A percentile compares a stretch with the other conserved stretches of the same genome.
phyloP scores from a whole-genome alignment of 1,140 invertebrate genomes.

The Odontomachus brunneus region DNA sequence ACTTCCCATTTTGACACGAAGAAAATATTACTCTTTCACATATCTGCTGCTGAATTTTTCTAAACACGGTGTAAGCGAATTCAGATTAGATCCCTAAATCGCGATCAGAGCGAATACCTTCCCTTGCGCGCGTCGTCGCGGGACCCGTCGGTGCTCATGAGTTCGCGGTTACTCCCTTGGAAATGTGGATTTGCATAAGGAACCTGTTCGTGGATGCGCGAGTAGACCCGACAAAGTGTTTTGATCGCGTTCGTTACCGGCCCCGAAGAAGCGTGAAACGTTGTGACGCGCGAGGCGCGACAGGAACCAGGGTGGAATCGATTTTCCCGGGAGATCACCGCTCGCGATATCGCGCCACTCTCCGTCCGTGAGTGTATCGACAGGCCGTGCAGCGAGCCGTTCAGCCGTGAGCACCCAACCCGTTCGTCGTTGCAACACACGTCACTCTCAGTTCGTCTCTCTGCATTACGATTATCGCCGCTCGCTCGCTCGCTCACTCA shows the following conservation, averaged over 20 bases:
- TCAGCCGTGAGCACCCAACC: slow-evolving; percentile 50
- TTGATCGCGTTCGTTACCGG: slow-evolving; percentile 67
- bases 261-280: slow-evolving; percentile 55
- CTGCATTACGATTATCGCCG: slow-evolving; percentile 70
- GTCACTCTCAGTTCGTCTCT: slow-evolving; percentile 66
- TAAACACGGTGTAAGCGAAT: too few species aligned
- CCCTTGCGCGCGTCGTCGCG: neutral
- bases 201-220: slow-evolving; percentile 48
- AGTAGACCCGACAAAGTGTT: slow-evolving; percentile 49
- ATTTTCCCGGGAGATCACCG: slow-evolving; percentile 61
- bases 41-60: too few species aligned
- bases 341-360: slow-evolving; percentile 42
- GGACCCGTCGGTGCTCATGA: neutral
- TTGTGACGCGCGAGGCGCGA: slow-evolving; percentile 45
- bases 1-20: too few species aligned
- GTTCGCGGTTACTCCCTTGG: slow-evolving; percentile 18
- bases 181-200: slow-evolving; percentile 49
- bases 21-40: too few species aligned
- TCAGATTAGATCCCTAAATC: neutral
- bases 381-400: slow-evolving; percentile 50
- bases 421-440: slow-evolving; percentile 16
- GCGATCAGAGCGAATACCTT: slow-evolving; percentile 15
- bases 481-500: slow-evolving; percentile 15
- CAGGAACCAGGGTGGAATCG: slow-evolving; percentile 64
- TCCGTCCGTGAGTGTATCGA: slow-evolving; percentile 46